Evolutionary conservation across 1,140 invertebrate genomes (phyloP).

Genomic region (Lepidostoma basale): DNA sequence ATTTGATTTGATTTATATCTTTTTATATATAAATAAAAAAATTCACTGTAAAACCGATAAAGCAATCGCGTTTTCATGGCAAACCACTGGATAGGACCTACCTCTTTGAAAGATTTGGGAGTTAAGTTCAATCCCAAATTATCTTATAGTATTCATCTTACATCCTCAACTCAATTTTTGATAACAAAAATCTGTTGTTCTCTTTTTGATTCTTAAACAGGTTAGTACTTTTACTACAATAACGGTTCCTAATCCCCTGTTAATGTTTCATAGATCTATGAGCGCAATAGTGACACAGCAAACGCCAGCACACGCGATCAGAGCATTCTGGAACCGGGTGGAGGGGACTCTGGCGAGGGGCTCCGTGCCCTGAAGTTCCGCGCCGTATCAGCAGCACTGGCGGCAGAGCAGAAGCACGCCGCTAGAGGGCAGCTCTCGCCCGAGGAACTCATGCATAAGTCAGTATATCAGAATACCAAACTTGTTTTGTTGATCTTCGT

Average conservation of each 20-base stretch:
- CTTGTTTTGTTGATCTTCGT: too few relatives aligned
- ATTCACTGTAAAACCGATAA: too few relatives aligned
- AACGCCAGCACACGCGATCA: constrained; percentile 29
- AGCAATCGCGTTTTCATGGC: too few relatives aligned
- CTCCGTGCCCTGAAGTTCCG: constrained; percentile 27
- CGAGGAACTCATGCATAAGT: constrained; percentile 43
- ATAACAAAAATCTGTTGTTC: too few relatives aligned
- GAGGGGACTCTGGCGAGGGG: constrained; percentile 17
- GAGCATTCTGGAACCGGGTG: constrained; percentile 26
- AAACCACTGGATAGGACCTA: too few relatives aligned
- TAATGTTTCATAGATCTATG: constrained; percentile 36
- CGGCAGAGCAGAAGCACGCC: constrained; percentile 39
- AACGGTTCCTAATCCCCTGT: not conserved
- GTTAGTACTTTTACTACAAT: not conserved
- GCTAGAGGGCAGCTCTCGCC: constrained; percentile 30
- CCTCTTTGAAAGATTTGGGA: too few relatives aligned
- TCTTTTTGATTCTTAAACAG: not conserved
- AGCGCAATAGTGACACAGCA: constrained; percentile 34
- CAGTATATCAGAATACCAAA: not conserved
- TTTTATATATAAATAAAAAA: too few relatives aligned
- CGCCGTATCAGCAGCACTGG: constrained; percentile 30
- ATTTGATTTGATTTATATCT: too few relatives aligned
- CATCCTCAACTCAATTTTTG: too few relatives aligned
- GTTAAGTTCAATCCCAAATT: too few relatives aligned
- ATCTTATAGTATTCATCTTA: too few relatives aligned